These are phyloP conservation scores for Bombus vancouverensis DNA, from an alignment of 1,140 invertebrate genomes.

Conservation along the genomic window DNA sequence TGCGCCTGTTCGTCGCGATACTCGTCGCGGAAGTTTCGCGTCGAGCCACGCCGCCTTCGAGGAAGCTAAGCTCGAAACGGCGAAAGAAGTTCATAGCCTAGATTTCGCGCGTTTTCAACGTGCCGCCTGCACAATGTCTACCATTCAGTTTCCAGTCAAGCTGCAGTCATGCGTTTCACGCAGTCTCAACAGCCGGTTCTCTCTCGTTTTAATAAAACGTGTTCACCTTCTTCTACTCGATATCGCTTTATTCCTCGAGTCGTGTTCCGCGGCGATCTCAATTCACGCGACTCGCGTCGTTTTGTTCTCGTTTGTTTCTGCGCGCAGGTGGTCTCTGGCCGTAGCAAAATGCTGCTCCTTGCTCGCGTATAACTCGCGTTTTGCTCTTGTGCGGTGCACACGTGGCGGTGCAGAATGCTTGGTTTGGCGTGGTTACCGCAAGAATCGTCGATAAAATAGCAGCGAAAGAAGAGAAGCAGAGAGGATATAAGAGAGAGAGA, in stretches of 20 bases:
- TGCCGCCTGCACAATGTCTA: not conserved
- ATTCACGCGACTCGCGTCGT: not conserved
- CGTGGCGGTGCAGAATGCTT: slow-evolving; percentile 2
- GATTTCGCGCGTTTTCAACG: not conserved
- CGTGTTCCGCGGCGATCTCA: not conserved
- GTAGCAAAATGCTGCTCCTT: not conserved
- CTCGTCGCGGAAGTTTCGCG: slow-evolving; percentile 9
- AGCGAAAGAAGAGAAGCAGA: not conserved
- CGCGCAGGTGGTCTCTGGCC: slow-evolving; percentile 5
- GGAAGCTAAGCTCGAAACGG: no score
- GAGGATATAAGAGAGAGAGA: no score
- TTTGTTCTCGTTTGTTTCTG: not conserved
- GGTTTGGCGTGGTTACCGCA: slow-evolving; percentile 28
- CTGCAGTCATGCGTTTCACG: not conserved
- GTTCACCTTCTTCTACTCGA: no score
- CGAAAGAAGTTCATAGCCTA: slow-evolving; percentile 12
- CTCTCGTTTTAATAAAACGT: not conserved
- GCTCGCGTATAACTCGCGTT: slow-evolving; percentile 26
- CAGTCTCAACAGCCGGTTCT: not conserved
- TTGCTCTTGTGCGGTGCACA: slow-evolving; percentile 4
- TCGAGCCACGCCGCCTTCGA: not conserved
- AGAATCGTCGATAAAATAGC: slow-evolving; percentile 54
- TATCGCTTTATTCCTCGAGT: not conserved
- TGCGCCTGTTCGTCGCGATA: slow-evolving; percentile 9
- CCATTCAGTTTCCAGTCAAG: not conserved